Conservation (phyloP, 2,888 invertebrate species). For the Apomyelois bistriatella region DNA sequence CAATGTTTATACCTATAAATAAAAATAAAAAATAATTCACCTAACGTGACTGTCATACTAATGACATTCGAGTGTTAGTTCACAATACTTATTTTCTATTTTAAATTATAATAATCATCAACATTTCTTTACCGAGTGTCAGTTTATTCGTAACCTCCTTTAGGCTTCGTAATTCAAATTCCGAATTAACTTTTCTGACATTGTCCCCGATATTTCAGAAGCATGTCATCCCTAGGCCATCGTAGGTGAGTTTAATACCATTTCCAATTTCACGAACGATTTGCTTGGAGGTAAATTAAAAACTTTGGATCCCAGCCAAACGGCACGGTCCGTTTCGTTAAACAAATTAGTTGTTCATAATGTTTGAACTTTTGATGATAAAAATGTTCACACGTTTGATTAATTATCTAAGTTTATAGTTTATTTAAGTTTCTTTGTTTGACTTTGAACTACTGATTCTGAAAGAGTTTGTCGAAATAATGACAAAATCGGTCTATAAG, state of each 20-base stretch:
- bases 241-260: neutral
- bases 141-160: too few relatives aligned
- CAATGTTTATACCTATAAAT: too few relatives aligned
- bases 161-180: too few relatives aligned
- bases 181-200: neutral
- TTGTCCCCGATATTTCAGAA: neutral
- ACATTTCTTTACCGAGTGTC: too few relatives aligned
- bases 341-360: constrained; percentile 22
- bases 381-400: constrained; percentile 13
- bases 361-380: constrained; percentile 18
- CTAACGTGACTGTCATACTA: too few relatives aligned
- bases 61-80: too few relatives aligned
- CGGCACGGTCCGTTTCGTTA: constrained; percentile 17
- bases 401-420: constrained; percentile 7
- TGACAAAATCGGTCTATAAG: too few relatives aligned
- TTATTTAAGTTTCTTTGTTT: neutral
- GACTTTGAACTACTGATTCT: neutral
- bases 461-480: too few relatives aligned
- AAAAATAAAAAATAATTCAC: too few relatives aligned
- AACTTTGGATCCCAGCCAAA: constrained; percentile 17
- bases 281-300: constrained; percentile 9
- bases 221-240: neutral
- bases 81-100: too few relatives aligned
- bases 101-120: too few relatives aligned
- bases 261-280: constrained; percentile 11